Evolutionary conservation across 2,113 vertebrate species (phyloP).

Genomic region (Nycticebus coucang): DNA sequence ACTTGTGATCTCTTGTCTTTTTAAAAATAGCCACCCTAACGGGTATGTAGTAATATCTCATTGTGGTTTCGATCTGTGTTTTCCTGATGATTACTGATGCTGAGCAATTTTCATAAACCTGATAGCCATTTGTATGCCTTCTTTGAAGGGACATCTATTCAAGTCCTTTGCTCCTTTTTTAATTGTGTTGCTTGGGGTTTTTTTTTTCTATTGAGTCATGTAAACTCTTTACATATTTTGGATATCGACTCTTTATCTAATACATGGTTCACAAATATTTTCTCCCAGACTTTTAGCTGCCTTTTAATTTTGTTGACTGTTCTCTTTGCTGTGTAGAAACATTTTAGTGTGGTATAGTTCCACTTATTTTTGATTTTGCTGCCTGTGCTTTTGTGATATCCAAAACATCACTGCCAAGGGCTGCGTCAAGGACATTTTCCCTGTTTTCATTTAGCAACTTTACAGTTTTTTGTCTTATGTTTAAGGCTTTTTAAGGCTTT

Average conservation of each 20-base stretch:
- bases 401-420: neutral
- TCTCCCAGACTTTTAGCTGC: too few species aligned
- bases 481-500: neutral
- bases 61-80: neutral
- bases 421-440: neutral
- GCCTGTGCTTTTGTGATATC: neutral
- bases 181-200: neutral
- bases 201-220: neutral
- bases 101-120: neutral
- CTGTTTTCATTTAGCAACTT: neutral
- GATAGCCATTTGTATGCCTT: neutral
- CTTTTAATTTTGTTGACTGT: neutral
- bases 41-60: neutral
- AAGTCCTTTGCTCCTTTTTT: neutral
- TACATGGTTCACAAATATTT: neutral
- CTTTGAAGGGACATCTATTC: neutral
- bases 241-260: neutral
- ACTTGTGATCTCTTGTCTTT: neutral
- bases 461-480: neutral
- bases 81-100: neutral
- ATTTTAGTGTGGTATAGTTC: neutral
- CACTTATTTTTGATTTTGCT: neutral
- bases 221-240: neutral
- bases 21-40: neutral
- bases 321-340: neutral